phyloP scores from a whole-genome alignment of 2,888 invertebrate species.

The Synergus umbraculus region DNA sequence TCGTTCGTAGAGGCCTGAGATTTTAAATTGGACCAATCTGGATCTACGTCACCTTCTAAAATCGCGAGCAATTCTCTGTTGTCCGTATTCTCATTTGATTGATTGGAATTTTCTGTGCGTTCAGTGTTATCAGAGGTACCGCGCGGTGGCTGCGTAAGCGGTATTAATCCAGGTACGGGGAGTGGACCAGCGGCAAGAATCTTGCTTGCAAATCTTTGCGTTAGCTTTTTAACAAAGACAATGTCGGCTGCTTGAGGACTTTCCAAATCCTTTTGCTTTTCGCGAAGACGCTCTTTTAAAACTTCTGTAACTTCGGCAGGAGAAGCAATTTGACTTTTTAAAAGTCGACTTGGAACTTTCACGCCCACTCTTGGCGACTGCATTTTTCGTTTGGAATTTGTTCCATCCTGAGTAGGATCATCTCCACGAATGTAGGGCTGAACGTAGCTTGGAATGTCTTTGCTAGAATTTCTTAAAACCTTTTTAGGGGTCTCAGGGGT shows the following conservation, averaged over 20 bases:
- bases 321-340: conserved; percentile 80
- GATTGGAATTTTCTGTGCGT: conserved; percentile 46
- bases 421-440: conserved; percentile 19
- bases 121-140: conserved; percentile 50
- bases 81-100: conserved; percentile 69
- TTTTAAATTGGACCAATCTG: conserved; percentile 75
- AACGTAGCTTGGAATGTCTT: conserved; percentile 6
- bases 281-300: conserved; percentile 78
- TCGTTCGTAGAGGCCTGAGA: conserved; percentile 73
- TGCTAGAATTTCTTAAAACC: background rate
- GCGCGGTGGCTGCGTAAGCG: conserved; percentile 54
- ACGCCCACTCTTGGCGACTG: conserved; percentile 57
- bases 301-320: conserved; percentile 80
- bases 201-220: conserved; percentile 78
- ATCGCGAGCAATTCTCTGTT: conserved; percentile 80
- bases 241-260: conserved; percentile 77
- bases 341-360: conserved; percentile 68
- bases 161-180: conserved; percentile 62
- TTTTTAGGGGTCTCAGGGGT: background rate
- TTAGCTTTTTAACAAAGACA: conserved; percentile 79
- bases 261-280: conserved; percentile 76
- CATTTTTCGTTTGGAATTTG: conserved; percentile 45
- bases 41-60: conserved; percentile 80
- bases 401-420: conserved; percentile 15
- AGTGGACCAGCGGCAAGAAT: conserved; percentile 66